Percentiles rank a stretch among this genome's conserved stretches.
Evolutionary conservation across 2,888 invertebrate genomes (phyloP).

Genomic region (Polylopha cassiicola): DNA sequence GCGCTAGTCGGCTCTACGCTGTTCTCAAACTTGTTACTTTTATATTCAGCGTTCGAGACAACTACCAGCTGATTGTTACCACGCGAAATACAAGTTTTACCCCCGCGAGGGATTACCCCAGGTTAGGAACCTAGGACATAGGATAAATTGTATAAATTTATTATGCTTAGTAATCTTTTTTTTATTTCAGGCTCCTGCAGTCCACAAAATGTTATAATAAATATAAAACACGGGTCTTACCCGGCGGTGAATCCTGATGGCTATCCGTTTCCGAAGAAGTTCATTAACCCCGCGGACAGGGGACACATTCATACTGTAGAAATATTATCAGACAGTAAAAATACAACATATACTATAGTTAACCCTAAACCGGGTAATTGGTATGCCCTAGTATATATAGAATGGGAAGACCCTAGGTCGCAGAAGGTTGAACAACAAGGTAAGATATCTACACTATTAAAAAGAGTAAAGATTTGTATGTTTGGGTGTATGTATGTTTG

Average conservation of each 20-base stretch:
- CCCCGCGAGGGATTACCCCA: no score
- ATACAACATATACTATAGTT: constrained; percentile 76
- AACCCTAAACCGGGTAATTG: constrained; percentile 86
- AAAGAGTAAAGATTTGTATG: no score
- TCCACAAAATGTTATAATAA: constrained; percentile 80
- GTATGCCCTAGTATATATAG: constrained; percentile 87
- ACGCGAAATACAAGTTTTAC: no score
- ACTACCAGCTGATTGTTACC: no score
- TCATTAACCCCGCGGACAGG: constrained; percentile 70
- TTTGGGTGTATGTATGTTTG: not conserved
- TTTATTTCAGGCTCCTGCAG: constrained; percentile 74
- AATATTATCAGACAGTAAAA: constrained; percentile 79
- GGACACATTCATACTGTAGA: constrained; percentile 74
- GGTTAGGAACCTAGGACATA: no score
- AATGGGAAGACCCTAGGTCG: constrained; percentile 84
- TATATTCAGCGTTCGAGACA: no score
- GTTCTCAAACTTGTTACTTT: no score
- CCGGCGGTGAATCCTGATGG: constrained; percentile 91
- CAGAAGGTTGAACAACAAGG: constrained; percentile 87
- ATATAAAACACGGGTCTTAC: constrained; percentile 87
- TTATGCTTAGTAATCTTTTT: no score
- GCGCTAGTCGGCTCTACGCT: no score
- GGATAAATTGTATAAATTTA: no score
- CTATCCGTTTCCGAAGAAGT: constrained; percentile 83
- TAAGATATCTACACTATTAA: constrained; percentile 40